Evolutionary conservation across 2,113 vertebrate genomes (phyloP).

Genomic region (Oophaga pumilio): DNA sequence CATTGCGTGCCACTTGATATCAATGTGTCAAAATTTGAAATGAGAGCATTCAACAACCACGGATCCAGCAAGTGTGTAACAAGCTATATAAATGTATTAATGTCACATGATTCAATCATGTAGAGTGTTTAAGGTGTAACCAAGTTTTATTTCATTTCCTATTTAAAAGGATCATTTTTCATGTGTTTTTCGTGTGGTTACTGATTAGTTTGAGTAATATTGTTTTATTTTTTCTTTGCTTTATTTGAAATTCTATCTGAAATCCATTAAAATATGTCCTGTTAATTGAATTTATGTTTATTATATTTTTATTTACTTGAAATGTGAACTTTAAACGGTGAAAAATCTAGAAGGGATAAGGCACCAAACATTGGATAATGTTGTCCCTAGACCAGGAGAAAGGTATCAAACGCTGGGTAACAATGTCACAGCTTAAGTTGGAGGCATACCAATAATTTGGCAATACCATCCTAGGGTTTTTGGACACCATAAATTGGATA

Average conservation of each 20-base stretch:
- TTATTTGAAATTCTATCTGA: background rate
- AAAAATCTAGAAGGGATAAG: no score
- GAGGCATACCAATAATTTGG: no score
- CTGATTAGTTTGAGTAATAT: background rate
- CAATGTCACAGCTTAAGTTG: no score
- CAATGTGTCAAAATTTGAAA: slow-evolving; percentile 32
- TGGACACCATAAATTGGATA: no score
- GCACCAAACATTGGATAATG: no score
- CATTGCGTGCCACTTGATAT: slow-evolving; percentile 12
- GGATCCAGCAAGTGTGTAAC: slow-evolving; percentile 21
- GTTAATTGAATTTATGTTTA: background rate
- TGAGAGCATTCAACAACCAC: slow-evolving; percentile 10
- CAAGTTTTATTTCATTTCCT: background rate
- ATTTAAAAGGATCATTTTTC: background rate
- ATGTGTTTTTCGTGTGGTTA: background rate
- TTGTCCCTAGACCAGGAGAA: no score
- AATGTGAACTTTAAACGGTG: no score
- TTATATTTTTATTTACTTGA: background rate
- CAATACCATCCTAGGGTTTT: no score
- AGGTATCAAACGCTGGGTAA: no score
- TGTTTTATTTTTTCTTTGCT: background rate
- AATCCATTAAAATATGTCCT: background rate
- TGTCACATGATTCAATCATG: background rate
- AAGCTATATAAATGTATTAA: slow-evolving; percentile 6
- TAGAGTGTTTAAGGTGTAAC: slow-evolving; percentile 12